These are phyloP conservation scores for Nomada fucata DNA, from an alignment of 2,888 invertebrate genomes.

Conservation along the genomic window DNA sequence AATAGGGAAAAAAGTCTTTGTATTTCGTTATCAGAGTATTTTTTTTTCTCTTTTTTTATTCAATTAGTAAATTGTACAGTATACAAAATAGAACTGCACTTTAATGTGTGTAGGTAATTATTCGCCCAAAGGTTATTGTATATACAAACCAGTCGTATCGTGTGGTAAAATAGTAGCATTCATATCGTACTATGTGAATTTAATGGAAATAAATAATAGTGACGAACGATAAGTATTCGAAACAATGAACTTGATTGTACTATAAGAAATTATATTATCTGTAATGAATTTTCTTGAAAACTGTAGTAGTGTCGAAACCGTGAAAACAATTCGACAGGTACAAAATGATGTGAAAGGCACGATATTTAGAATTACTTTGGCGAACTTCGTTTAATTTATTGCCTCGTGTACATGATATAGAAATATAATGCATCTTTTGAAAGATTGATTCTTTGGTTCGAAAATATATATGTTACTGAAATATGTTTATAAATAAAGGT, in stretches of 20 bases:
- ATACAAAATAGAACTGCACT: conserved; percentile 46
- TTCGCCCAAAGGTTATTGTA: conserved; percentile 21
- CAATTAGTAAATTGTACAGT: conserved; percentile 39
- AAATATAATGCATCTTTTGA: conserved; percentile 38
- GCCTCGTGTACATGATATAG: conserved; percentile 7
- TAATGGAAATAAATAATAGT: conserved; percentile 67
- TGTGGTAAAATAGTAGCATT: conserved; percentile 29
- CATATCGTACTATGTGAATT: conserved; percentile 15
- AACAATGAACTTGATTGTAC: conserved; percentile 21
- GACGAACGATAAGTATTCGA: conserved; percentile 42
- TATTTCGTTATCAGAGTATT: conserved; percentile 19
- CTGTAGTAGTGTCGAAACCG: background rate
- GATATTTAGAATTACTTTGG: background rate
- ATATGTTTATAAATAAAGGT: conserved; percentile 10
- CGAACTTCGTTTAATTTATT: conserved; percentile 18
- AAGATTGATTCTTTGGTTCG: conserved; percentile 34
- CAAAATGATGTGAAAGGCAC: conserved; percentile 6
- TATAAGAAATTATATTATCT: background rate
- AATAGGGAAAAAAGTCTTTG: background rate
- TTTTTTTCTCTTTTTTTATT: conserved; percentile 20
- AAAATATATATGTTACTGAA: conserved; percentile 15
- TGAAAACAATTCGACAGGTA: conserved; percentile 22
- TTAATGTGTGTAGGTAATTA: conserved; percentile 25
- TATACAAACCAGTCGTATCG: conserved; percentile 25
- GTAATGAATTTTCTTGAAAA: background rate